A percentile compares a stretch with the other conserved stretches of the same genome.
phyloP scores from a whole-genome alignment of 2,888 invertebrate genomes.

The Aphelenchoides bicaudatus region DNA sequence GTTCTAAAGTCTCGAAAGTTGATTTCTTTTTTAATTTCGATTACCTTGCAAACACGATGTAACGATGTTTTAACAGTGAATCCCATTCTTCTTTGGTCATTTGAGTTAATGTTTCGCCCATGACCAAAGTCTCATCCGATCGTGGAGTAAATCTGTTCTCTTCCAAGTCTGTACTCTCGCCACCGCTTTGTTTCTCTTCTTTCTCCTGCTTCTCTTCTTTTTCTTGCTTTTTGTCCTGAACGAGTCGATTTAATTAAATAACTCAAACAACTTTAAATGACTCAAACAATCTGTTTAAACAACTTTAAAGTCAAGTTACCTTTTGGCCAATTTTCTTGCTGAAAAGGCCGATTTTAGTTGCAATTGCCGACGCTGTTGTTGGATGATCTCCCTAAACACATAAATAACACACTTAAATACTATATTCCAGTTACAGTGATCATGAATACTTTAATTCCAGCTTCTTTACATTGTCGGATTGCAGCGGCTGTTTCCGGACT shows the following conservation, averaged over 20 bases:
- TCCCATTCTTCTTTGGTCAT: constrained; percentile 52
- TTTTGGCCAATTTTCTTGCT: constrained; percentile 12
- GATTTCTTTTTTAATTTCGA: background rate
- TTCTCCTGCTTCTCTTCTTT: background rate
- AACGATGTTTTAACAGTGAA: constrained; percentile 45
- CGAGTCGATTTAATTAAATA: constrained; percentile 1
- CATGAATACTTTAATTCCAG: constrained; percentile 57
- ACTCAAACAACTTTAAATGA: no score
- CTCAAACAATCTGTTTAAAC: no score
- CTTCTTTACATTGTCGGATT: constrained; percentile 57
- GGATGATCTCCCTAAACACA: constrained; percentile 60
- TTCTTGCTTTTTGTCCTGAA: background rate
- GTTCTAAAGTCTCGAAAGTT: constrained; percentile 34
- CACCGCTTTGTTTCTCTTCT: background rate
- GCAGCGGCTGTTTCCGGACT: constrained; percentile 48
- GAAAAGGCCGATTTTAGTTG: constrained; percentile 55
- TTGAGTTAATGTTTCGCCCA: constrained; percentile 42
- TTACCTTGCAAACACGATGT: constrained; percentile 54
- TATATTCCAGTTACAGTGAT: no score
- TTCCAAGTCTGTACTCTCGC: background rate
- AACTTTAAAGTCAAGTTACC: no score
- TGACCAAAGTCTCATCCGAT: constrained; percentile 47
- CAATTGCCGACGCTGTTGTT: constrained; percentile 55
- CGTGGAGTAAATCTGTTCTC: background rate
- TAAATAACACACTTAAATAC: no score